Percentiles rank a stretch among this genome's conserved stretches.
These are phyloP conservation scores for Zootermopsis nevadensis DNA, from an alignment of 2,888 invertebrate genomes.

Conservation along the genomic window DNA sequence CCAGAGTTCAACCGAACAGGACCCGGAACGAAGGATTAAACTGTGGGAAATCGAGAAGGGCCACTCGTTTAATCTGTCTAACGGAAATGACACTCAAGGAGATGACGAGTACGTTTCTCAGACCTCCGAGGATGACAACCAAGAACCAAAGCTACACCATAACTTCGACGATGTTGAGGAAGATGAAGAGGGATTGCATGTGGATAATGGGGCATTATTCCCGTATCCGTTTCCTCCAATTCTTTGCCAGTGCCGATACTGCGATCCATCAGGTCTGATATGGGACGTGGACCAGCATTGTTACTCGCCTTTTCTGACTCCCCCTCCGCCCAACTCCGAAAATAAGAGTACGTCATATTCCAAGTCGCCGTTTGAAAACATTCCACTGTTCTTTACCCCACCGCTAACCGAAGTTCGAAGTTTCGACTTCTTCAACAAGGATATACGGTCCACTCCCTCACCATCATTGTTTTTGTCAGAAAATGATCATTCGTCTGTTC, in stretches of 20 bases:
- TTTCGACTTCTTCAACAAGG: conserved; percentile 50
- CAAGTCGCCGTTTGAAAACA: conserved; percentile 46
- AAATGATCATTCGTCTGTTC: background rate
- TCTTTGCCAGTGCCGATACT: conserved; percentile 76
- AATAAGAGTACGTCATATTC: conserved; percentile 3
- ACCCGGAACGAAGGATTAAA: conserved; percentile 31
- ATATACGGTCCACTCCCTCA: conserved; percentile 53
- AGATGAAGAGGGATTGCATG: conserved; percentile 12
- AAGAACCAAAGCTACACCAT: conserved; percentile 61
- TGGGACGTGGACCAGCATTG: conserved; percentile 77
- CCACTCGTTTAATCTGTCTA: background rate
- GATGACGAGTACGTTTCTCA: conserved; percentile 46
- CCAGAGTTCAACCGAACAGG: conserved; percentile 9
- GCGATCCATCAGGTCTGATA: conserved; percentile 79
- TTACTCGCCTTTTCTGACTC: conserved; percentile 67
- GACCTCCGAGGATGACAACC: conserved; percentile 39
- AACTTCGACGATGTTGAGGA: conserved; percentile 62
- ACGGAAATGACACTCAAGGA: conserved; percentile 27
- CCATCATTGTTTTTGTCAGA: background rate
- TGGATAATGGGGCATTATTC: conserved; percentile 5
- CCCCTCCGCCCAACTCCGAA: conserved; percentile 57
- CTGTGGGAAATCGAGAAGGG: conserved; percentile 25
- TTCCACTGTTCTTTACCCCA: conserved; percentile 56
- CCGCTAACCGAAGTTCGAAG: conserved; percentile 31
- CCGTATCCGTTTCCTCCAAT: conserved; percentile 39